A percentile compares a stretch with the other conserved stretches of the same genome.
phyloP scores from a whole-genome alignment of 2,888 invertebrate species.

The Zaprionus lineosus region DNA sequence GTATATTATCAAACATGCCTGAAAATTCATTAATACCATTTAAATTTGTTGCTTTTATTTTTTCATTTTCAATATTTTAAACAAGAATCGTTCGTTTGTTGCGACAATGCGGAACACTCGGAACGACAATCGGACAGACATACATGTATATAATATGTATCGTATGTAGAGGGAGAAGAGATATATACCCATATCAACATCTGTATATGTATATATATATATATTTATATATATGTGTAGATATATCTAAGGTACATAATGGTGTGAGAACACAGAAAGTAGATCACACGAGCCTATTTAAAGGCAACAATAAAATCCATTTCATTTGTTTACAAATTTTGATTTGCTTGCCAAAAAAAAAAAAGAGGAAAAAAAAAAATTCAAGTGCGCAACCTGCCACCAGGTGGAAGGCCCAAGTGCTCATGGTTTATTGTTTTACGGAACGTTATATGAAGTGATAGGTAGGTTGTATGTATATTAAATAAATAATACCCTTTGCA shows the following conservation, averaged over 20 bases:
- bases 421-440: slow-evolving; percentile 1
- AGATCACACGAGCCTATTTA: not conserved
- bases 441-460: slow-evolving; percentile 23
- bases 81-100: slow-evolving; percentile 30
- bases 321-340: slow-evolving; percentile 54
- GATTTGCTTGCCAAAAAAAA: slow-evolving; percentile 21
- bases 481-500: slow-evolving; percentile 25
- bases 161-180: no score
- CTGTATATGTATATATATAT: slow-evolving; percentile 7
- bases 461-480: slow-evolving; percentile 1
- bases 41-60: slow-evolving; percentile 14
- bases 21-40: slow-evolving; percentile 45
- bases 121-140: slow-evolving; percentile 16
- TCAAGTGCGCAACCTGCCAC: no score
- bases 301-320: slow-evolving; percentile 10
- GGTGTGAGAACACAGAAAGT: slow-evolving; percentile 10
- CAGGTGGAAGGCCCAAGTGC: no score
- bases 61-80: slow-evolving; percentile 18
- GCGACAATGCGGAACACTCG: slow-evolving; percentile 70
- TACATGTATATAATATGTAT: slow-evolving; percentile 6
- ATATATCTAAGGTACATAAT: slow-evolving; percentile 7
- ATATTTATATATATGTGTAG: slow-evolving; percentile 14
- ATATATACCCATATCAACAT: no score
- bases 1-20: slow-evolving; percentile 40
- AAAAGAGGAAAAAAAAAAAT: no score